Evolutionary conservation across 2,888 invertebrate genomes (phyloP), one percentile per base, ranked within the genome.

Genomic region (Dasysyrphus albostriatus): DNA sequence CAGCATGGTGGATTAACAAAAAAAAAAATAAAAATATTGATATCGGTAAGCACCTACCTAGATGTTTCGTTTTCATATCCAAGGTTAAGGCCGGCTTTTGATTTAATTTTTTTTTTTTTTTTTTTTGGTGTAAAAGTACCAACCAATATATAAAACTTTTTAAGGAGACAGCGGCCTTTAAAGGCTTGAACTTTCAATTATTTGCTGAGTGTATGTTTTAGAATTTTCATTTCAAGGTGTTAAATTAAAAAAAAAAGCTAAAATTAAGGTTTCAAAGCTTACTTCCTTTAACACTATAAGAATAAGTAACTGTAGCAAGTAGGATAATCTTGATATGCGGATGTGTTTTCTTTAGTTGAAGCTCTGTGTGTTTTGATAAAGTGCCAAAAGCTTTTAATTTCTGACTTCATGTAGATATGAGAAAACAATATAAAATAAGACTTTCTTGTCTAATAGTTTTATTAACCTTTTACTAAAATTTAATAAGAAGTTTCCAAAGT

Each of bases 21-120:
- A 65, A 7, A 49, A 34, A 24, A 24, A 7, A 16, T 12, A 63
- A 51, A 51, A 29, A 51, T 29, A 69, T 42, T 39, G 54, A 51
- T 44, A 63, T 54, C 51, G 37, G 19, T 51, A 37, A 51, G 51
- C 39, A 69, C 69, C 69, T 63, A 63, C 29, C 32, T 75, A 44
- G 51, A 39, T 67, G 6, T 32, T 19, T 24, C n/a, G 10, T 39
- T 54, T 69, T 69, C 12, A 10, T 6, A 54, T 39, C 76, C 81
- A 85, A 85, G 84, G 84, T 85, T 85, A 85, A 85, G 84, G 84
- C 84, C 84, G 81, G 84, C 81, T 81, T 81, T 81, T 81, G 70
- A 24, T 49, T 65, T 82, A n/a, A n/a, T n/a, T n/a, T n/a, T n/a
- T n/a, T n/a, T n/a, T n/a, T n/a, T n/a, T n/a, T 1, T 24, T 24